Percentiles rank a stretch among this genome's conserved stretches.
Evolutionary conservation across 2,888 invertebrate species (phyloP).

Genomic region (Macaria notata): DNA sequence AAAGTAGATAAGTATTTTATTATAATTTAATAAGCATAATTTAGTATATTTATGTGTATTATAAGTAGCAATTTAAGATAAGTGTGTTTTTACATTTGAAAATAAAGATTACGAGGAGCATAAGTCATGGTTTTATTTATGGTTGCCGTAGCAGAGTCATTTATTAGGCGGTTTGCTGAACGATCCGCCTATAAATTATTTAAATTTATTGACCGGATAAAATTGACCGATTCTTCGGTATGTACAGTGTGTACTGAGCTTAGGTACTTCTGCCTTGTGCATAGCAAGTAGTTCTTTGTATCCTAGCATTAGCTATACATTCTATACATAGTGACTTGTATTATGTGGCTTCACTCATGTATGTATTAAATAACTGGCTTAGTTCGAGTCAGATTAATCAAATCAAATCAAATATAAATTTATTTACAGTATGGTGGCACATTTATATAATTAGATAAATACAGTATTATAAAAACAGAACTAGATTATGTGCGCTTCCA

Average conservation of each 20-base stretch:
- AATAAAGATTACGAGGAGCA: slow-evolving; percentile 27
- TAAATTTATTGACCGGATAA: slow-evolving; percentile 29
- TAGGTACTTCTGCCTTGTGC: too few relatives aligned
- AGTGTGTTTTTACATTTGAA: slow-evolving; percentile 14
- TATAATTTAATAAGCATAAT: slow-evolving; percentile 14
- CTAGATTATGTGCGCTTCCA: too few relatives aligned
- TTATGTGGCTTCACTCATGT: too few relatives aligned
- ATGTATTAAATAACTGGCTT: too few relatives aligned
- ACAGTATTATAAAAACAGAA: too few relatives aligned
- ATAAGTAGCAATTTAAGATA: slow-evolving; percentile 21
- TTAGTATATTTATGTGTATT: slow-evolving; percentile 12
- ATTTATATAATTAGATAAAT: too few relatives aligned
- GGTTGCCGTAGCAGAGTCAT: slow-evolving; percentile 1
- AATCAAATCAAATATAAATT: too few relatives aligned
- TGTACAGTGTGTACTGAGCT: slow-evolving; percentile 1
- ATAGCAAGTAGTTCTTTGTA: too few relatives aligned
- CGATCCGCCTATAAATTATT: slow-evolving; percentile 30
- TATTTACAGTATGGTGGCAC: too few relatives aligned
- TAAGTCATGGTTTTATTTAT: slow-evolving; percentile 16
- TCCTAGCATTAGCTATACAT: too few relatives aligned
- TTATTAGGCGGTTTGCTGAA: slow-evolving; percentile 16
- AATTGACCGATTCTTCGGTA: slow-evolving; percentile 3
- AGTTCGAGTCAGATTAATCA: too few relatives aligned
- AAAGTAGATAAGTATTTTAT: neutral
- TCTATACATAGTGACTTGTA: too few relatives aligned